These are phyloP conservation scores for Mystacides longicornis DNA, from an alignment of 2,888 invertebrate genomes.

Conservation along the genomic window DNA sequence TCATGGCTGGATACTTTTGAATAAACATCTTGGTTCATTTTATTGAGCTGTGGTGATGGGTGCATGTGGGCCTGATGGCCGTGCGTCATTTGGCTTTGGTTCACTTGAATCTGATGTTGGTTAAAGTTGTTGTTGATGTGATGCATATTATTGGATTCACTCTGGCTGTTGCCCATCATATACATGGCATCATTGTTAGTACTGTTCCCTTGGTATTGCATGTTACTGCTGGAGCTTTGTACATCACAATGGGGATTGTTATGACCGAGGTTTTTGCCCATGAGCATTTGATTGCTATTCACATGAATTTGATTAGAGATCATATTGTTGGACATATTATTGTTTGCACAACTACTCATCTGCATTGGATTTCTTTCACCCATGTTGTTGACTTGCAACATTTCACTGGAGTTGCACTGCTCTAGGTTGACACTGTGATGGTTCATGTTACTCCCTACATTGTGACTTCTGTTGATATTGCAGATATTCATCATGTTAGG, in stretches of 20 bases:
- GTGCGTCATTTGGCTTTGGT: slow-evolving; percentile 14
- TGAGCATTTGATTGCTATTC: slow-evolving; percentile 37
- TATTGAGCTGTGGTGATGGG: slow-evolving; percentile 15
- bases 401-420: slow-evolving; percentile 23
- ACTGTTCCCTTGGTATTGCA: slow-evolving; percentile 39
- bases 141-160: slow-evolving; percentile 5
- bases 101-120: slow-evolving; percentile 18
- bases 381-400: slow-evolving; percentile 39
- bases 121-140: not conserved
- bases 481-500: slow-evolving; percentile 12
- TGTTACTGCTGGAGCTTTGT: slow-evolving; percentile 31
- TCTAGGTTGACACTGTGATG: slow-evolving; percentile 7
- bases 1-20: slow-evolving; percentile 12
- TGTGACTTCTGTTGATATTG: slow-evolving; percentile 8
- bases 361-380: slow-evolving; percentile 42
- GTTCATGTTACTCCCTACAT: not conserved
- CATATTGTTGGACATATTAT: slow-evolving; percentile 11
- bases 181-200: slow-evolving; percentile 34
- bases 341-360: slow-evolving; percentile 38
- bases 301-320: slow-evolving; percentile 17
- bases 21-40: slow-evolving; percentile 14
- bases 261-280: slow-evolving; percentile 31
- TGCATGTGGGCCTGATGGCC: slow-evolving; percentile 17
- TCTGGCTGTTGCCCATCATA: slow-evolving; percentile 9
- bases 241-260: slow-evolving; percentile 20